Base-by-base conservation (phyloP, 1,140 invertebrate genomes). In the Galleria mellonella region DNA sequence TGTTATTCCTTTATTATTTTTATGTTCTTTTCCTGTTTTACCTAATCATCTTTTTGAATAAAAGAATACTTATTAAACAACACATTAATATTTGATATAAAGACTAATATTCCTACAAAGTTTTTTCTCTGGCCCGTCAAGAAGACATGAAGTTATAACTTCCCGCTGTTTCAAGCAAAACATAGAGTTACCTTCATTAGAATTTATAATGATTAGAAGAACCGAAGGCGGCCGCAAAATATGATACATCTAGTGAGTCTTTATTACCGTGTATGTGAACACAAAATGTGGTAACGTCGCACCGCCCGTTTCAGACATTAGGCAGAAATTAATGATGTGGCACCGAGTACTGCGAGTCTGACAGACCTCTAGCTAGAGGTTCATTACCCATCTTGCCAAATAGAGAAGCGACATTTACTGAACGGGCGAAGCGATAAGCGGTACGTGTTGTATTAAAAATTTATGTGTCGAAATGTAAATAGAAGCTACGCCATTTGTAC, bases 271-370 rank as follows among this genome's bases (percentile, higher is more conserved):
- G 61, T 63, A 59, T 62, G 63, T 63, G 69, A 79, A 65, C 59
- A 59, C 61, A 64, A 69, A 78, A 74, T 68, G 63, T 62, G 62
- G 70, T 67, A 41, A 56, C 62, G 69, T 66, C 53, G 57, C 53
- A 38, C 46, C 62, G 60, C 59, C 48, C 63, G 66, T 70, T 71
- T 69, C 59, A 66, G 58, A 79, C 71, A 75, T 79, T 75, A 79
- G 64, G 65, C 66, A 63, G 63, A 76, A 79, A 79, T 79, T 79
- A 79, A 79, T 79, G 75, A 76, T 59, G 73, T 66, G 68, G 72
- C 68, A 61, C 61, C 45, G 55, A 62, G 62, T 45, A 38, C 48
- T 53, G 56, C 47, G 39, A 47, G 51, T 57, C 59, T 68, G 67
- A 71, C 67, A 73, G 67, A 75, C 55, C 53, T 65, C 52, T 42